A percentile compares a stretch with the other conserved stretches of the same genome.
Conservation (phyloP, 2,797 vertebrate species). For the Kryptolebias ocellatus region DNA sequence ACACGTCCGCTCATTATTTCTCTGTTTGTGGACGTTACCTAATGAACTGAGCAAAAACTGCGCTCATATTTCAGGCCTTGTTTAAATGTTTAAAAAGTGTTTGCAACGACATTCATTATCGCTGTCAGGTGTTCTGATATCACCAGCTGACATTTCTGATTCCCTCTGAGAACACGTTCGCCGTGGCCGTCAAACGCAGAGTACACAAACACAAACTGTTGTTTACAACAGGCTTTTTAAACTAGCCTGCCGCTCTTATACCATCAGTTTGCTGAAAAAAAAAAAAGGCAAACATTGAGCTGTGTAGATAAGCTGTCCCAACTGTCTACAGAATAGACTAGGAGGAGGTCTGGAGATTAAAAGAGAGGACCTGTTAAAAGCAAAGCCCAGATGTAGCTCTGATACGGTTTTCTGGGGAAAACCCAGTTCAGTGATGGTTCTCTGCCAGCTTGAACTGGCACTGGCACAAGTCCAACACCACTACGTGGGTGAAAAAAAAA, state of each 20-base stretch:
- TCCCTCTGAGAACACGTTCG: background rate
- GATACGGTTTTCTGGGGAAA: background rate
- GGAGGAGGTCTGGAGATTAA: background rate
- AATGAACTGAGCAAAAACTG: too few species aligned
- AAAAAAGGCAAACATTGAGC: background rate
- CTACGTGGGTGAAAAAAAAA: too few species aligned
- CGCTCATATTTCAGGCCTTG: too few species aligned
- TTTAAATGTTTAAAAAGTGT: too few species aligned
- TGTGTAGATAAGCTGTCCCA: background rate
- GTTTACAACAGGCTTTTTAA: background rate
- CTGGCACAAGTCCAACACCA: too few species aligned
- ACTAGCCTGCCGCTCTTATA: background rate
- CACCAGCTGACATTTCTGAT: background rate
- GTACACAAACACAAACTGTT: too few species aligned
- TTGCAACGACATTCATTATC: too few species aligned
- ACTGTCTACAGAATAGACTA: background rate
- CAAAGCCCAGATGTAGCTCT: background rate
- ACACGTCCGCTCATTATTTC: too few species aligned
- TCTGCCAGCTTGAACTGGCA: too few species aligned
- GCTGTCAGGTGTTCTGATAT: background rate
- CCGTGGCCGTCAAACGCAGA: too few species aligned
- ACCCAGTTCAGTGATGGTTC: too few species aligned
- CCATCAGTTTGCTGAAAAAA: background rate
- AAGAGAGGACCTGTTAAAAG: background rate
- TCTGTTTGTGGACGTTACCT: too few species aligned